Base-by-base conservation (phyloP, 2,888 invertebrate species). In the Zaprionus lineosus region DNA sequence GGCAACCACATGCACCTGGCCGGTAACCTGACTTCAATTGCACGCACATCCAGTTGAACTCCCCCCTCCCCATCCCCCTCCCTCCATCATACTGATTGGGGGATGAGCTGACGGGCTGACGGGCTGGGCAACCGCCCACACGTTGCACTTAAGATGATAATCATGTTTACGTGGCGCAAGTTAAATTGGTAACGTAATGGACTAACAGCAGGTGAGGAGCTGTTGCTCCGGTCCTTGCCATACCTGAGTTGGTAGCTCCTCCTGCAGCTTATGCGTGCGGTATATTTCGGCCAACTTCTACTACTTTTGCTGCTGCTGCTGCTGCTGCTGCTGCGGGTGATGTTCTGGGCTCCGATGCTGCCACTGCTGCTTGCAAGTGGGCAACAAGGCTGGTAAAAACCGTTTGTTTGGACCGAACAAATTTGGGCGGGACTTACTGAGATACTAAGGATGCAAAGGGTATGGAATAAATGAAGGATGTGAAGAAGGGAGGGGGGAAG, bases 131-230 rank as follows among this genome's bases (percentile, higher is more conserved):
- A 46, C 31, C 37, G 36, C 34, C 44, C 41, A 69, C 77, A 61
- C 71, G 57, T 64, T 84, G 86, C 85, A 79, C 86, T 84, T 85
- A 84, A 82, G 81, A 82, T 84, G 86, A 82, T 82, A 82, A 82
- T 82, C 81, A 84, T 82, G 81, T 82, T 82, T 82, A 79, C 86
- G 86, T 85, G 81, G 86, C 81, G 85, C 78, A 79, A 79, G 85
- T 84, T 84, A 84, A 79, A 79, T 84, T 79, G 85, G 72, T 82
- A 78, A 74, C 85, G 78, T 79, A 79, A 79, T 79, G 78, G 78
- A 84, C 83, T 82, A 82, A 82, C 78, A 82, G 78, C 82, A 77
- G 84, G 81, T 65, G 74, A 81, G 37, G 65, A 59, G 59, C 47
- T 51, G 40, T 33, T 39, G 26, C 36, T 31, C 26, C 50, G 56